Evolutionary conservation across 2,888 invertebrate species (phyloP).

Genomic region (Noctuana brunneofusca): DNA sequence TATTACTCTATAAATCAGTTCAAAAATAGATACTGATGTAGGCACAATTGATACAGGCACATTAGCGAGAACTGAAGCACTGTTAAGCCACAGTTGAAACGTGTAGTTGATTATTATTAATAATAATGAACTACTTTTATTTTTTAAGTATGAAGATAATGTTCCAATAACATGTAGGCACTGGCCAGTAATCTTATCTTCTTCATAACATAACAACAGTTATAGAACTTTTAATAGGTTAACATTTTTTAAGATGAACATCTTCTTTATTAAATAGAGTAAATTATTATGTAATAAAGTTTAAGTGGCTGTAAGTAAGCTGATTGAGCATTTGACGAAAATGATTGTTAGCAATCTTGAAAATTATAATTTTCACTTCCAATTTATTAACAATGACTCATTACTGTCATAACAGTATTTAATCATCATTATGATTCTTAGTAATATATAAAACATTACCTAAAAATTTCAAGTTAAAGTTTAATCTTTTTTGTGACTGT

Average conservation of each 20-base stretch:
- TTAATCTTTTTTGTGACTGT: too few species aligned
- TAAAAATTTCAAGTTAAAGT: too few species aligned
- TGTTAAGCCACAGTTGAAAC: too few species aligned
- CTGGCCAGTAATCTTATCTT: constrained; percentile 8
- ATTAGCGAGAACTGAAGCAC: too few species aligned
- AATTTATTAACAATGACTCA: too few species aligned
- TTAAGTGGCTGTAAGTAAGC: not conserved
- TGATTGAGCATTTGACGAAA: not conserved
- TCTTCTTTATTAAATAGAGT: not conserved
- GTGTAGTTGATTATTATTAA: too few species aligned
- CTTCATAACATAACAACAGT: not conserved
- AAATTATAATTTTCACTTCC: not conserved
- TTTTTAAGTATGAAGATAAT: not conserved
- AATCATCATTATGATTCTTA: too few species aligned
- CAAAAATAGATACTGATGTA: too few species aligned
- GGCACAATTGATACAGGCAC: too few species aligned
- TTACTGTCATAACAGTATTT: too few species aligned
- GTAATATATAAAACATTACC: too few species aligned
- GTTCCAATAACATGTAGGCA: not conserved
- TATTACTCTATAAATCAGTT: too few species aligned
- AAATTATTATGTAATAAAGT: not conserved
- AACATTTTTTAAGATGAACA: not conserved
- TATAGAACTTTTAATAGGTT: not conserved
- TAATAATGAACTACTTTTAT: not conserved
- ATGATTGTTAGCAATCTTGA: not conserved